A percentile compares a stretch with the other conserved stretches of the same genome.
These are phyloP conservation scores for Budorcas taxicolor DNA, from an alignment of 2,113 vertebrate species.

Conservation along the genomic window DNA sequence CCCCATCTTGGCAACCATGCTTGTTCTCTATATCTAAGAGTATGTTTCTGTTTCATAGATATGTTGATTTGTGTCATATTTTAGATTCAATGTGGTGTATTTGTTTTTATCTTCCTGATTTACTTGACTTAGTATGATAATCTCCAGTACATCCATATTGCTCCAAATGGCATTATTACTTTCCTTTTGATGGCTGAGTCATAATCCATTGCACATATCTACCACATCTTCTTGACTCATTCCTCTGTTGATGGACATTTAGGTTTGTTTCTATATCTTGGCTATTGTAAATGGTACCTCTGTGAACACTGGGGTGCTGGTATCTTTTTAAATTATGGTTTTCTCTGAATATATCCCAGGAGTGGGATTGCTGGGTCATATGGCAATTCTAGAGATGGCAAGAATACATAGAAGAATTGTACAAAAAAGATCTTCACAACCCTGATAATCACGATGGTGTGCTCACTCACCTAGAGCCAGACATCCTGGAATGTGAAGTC, in stretches of 20 bases:
- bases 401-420: too few species aligned
- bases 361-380: background rate
- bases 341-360: background rate
- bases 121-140: background rate
- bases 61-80: background rate
- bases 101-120: background rate
- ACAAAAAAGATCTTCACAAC: too few species aligned
- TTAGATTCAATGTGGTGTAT: background rate
- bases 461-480: too few species aligned
- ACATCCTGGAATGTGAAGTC: too few species aligned
- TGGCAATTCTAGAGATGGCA: too few species aligned
- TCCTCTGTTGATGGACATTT: background rate
- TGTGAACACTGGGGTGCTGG: background rate
- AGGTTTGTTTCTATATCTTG: background rate
- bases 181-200: background rate
- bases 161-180: background rate
- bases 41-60: background rate
- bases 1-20: background rate
- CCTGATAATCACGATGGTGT: too few species aligned
- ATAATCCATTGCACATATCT: background rate
- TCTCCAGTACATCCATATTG: background rate
- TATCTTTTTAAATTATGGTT: background rate
- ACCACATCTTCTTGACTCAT: background rate
- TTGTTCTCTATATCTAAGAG: background rate
- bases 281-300: background rate